Evolutionary conservation across 2,113 vertebrate species (phyloP).

Genomic region (Nesoenas mayeri): DNA sequence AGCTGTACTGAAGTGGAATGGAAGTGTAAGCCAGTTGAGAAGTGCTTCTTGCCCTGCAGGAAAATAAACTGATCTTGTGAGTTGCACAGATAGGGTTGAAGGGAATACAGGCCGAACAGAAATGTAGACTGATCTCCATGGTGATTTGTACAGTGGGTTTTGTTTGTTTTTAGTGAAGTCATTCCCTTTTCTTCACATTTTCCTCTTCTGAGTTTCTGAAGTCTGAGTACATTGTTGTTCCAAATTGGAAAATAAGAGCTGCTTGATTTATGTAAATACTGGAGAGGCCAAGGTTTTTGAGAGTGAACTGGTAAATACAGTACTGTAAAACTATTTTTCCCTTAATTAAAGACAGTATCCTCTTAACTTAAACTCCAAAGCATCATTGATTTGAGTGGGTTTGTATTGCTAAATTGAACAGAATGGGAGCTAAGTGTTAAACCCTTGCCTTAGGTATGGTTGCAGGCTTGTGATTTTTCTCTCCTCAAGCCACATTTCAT

Average conservation of each 20-base stretch:
- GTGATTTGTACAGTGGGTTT: background rate
- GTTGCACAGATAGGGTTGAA: background rate
- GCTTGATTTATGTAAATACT: background rate
- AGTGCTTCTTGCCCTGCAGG: background rate
- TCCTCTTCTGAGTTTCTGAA: background rate
- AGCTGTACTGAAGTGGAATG: background rate
- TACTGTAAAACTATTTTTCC: background rate
- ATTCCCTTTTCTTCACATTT: constrained; percentile 4
- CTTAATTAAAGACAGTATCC: background rate
- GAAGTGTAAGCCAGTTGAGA: background rate
- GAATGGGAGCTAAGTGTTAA: background rate
- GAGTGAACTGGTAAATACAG: background rate
- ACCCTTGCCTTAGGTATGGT: background rate
- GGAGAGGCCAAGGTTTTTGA: background rate
- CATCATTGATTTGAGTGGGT: background rate
- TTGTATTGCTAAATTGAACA: background rate
- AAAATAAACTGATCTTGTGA: background rate
- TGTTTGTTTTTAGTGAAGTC: constrained; percentile 22
- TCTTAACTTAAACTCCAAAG: background rate
- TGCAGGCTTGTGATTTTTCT: background rate
- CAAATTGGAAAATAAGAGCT: background rate
- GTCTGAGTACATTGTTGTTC: background rate
- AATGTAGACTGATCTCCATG: background rate
- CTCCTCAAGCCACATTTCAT: background rate
- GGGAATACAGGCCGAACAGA: background rate